Evolutionary conservation across 2,113 vertebrate species (phyloP), one percentile per base, ranked within the genome.

Genomic region (Ramphastos sulfuratus): DNA sequence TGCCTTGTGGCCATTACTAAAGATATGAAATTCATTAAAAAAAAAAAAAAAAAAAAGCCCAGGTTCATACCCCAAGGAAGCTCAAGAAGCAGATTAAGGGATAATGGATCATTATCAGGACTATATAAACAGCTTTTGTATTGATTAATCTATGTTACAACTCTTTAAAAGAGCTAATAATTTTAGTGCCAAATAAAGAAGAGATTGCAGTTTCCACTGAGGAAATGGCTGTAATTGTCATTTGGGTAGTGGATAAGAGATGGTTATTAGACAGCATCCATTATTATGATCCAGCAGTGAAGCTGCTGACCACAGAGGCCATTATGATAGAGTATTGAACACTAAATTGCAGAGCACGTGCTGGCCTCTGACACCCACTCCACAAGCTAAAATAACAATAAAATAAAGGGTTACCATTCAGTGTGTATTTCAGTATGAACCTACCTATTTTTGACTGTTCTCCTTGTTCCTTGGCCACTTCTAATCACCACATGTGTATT

Each of bases 111-210:
- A 95, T 97, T 96, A 95, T 95, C 65, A 77, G 61, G 80, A 94
- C 92, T 87, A 64, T 79, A 95, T 93, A 97, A 97, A 96, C 85
- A 96, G 63, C 83, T 93, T 97, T 97, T 97, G 82, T 95, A 95
- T 95, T 96, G 95, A 97, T 96, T 95, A 95, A 97, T 86, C 83
- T 85, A 86, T 95, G 87, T 92, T 85, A 81, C 75, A 93, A 74
- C 70, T 87, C 67, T 82, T 96, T 96, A 93, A 84, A 92, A 93
- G 73, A 88, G 48, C 78, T 96, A 96, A 96, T 97, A 95, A 96
- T 96, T 95, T 96, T 87, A 97, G 87, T 91, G 87, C 82, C 91
- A 95, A 88, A 92, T 95, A 92, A 97, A 93, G 93, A 91, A 93
- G 85, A 81, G 65, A 84, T 92, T 93, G 61, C 75, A 79, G 66